phyloP scores from a whole-genome alignment of 1,140 invertebrate species.

The Physella acuta region DNA sequence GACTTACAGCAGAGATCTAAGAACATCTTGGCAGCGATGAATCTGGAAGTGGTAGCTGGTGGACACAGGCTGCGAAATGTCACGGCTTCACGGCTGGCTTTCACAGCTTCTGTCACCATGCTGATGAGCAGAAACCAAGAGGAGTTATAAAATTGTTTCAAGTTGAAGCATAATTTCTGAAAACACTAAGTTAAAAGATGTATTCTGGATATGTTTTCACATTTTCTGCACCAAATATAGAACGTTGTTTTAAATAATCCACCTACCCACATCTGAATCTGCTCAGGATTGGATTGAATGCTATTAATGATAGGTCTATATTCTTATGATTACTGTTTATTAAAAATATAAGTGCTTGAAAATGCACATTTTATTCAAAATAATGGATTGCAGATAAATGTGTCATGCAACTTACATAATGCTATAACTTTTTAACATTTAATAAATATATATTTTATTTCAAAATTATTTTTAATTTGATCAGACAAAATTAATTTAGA shows the following conservation, averaged over 20 bases:
- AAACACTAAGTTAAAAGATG: background rate
- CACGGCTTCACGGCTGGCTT: background rate
- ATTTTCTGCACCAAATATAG: background rate
- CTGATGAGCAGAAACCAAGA: background rate
- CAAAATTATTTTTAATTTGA: too few species aligned
- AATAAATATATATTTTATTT: too few species aligned
- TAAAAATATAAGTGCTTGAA: too few species aligned
- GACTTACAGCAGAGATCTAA: background rate
- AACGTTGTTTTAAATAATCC: background rate
- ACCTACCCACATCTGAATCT: background rate
- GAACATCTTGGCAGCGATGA: background rate
- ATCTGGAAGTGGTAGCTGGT: background rate
- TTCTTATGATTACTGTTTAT: too few species aligned
- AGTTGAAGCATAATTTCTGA: background rate
- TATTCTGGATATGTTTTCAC: background rate
- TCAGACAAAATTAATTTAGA: too few species aligned
- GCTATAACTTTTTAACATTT: too few species aligned
- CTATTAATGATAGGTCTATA: too few species aligned
- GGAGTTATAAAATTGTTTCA: background rate
- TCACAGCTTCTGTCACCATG: background rate
- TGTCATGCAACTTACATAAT: too few species aligned
- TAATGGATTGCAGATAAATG: too few species aligned
- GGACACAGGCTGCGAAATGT: background rate
- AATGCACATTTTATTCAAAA: too few species aligned
- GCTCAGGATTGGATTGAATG: too few species aligned